Evolutionary conservation across 2,797 vertebrate genomes (phyloP).

Genomic region (Forpus xanthops): DNA sequence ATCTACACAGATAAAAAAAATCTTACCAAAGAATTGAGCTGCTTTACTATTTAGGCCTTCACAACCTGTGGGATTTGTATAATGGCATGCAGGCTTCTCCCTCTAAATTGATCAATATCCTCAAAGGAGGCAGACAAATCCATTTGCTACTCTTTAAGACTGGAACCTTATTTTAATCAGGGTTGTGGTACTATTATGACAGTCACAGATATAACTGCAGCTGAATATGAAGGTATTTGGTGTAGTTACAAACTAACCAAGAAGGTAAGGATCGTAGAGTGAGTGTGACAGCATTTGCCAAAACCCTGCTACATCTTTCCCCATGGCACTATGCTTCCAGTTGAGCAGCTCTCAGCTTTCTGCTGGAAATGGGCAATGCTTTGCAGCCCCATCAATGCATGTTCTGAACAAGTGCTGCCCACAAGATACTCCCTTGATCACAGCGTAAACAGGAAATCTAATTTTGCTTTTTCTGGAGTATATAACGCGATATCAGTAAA

Average conservation of each 20-base stretch:
- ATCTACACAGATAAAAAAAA: background rate
- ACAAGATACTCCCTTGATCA: background rate
- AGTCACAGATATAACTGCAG: background rate
- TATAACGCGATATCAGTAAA: background rate
- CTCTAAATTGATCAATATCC: background rate
- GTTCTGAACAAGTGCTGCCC: background rate
- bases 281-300: background rate
- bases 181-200: background rate
- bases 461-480: background rate
- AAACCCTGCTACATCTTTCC: background rate
- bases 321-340: background rate
- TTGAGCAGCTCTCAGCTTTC: background rate
- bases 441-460: background rate
- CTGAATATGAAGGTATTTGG: background rate
- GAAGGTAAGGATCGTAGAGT: fast-evolving
- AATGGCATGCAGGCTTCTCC: background rate
- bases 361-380: background rate
- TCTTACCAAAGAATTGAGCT: background rate
- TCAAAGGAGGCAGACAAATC: background rate
- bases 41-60: background rate
- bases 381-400: background rate
- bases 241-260: background rate
- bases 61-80: background rate
- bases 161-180: background rate
- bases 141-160: background rate